Evolutionary conservation across 1,140 invertebrate species (phyloP).

Genomic region (Chironomus striatipennis): DNA sequence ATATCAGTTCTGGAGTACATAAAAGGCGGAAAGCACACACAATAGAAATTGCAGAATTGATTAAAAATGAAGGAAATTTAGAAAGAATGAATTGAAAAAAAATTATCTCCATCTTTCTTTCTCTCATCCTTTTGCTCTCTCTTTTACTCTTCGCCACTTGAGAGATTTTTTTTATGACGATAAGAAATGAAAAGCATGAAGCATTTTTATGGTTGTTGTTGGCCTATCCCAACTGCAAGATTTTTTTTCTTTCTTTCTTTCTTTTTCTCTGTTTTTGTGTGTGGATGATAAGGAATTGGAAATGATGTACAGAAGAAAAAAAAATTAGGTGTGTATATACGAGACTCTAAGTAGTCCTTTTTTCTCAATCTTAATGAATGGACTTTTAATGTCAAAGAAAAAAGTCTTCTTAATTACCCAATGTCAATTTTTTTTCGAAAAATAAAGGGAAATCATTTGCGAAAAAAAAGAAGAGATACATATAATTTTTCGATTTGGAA

Average conservation of each 20-base stretch:
- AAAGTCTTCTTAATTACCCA: background rate
- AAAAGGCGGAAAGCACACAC: background rate
- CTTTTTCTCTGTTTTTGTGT: background rate
- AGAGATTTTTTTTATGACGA: background rate
- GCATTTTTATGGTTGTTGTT: background rate
- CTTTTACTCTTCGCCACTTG: background rate
- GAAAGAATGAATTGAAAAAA: no score
- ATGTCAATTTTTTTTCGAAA: background rate
- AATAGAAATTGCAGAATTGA: conserved; percentile 13
- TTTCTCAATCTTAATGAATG: no score
- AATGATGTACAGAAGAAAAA: background rate
- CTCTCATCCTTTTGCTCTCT: no score
- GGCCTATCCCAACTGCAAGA: background rate
- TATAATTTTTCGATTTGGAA: background rate
- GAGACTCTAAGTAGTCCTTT: no score
- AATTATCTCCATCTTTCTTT: no score
- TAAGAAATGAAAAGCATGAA: conserved; percentile 3
- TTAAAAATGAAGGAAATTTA: background rate
- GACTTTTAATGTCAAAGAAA: no score
- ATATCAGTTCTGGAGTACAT: background rate
- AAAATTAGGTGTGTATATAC: no score
- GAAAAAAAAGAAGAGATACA: background rate
- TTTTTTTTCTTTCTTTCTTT: background rate
- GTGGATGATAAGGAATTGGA: background rate
- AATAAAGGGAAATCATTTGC: background rate